These are phyloP conservation scores for Harpagus bidentatus DNA, from an alignment of 2,113 vertebrate species.

Conservation along the genomic window DNA sequence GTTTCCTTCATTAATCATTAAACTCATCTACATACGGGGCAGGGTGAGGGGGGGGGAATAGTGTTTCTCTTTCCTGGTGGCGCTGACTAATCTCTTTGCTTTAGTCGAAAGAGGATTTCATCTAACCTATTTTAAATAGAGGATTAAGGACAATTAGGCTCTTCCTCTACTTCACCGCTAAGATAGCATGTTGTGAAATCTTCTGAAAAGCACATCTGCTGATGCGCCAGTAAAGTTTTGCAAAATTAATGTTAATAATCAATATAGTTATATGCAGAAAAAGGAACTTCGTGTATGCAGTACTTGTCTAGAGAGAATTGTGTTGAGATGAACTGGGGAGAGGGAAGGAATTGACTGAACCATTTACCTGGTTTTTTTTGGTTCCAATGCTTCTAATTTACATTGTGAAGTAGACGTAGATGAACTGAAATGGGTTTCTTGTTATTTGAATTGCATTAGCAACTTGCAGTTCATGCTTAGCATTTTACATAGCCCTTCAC, in stretches of 20 bases:
- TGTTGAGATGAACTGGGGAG: background rate
- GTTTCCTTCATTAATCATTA: conserved; percentile 6
- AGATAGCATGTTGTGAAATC: conserved; percentile 38
- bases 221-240: background rate
- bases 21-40: background rate
- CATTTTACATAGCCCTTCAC: background rate
- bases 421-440: background rate
- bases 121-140: conserved; percentile 72
- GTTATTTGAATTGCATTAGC: background rate
- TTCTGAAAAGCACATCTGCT: conserved; percentile 33
- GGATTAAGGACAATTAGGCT: conserved; percentile 74
- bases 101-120: conserved; percentile 78
- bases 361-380: background rate
- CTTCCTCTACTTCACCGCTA: conserved; percentile 16
- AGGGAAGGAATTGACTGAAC: background rate
- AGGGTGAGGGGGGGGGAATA: background rate
- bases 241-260: background rate
- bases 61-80: conserved; percentile 39
- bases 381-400: background rate
- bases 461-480: background rate
- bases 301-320: background rate
- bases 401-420: background rate
- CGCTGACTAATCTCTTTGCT: conserved; percentile 56
- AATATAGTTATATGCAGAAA: background rate
- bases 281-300: background rate